Percentiles rank a stretch among this genome's conserved stretches.
phyloP scores from a whole-genome alignment of 2,888 invertebrate species.

The Pecten maximus region DNA sequence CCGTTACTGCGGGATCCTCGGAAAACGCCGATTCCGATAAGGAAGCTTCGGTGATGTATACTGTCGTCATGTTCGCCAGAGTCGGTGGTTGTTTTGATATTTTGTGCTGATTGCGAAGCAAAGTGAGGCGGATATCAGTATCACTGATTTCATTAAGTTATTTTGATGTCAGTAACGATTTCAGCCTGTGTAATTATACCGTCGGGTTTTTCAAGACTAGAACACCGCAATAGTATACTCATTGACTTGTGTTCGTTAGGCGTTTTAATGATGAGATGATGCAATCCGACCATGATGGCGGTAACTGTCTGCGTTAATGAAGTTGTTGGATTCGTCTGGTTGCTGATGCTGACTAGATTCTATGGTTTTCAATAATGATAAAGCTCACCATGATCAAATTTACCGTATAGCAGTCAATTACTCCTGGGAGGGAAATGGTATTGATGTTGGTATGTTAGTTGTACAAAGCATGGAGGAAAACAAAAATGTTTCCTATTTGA shows the following conservation, averaged over 20 bases:
- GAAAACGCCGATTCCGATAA: background rate
- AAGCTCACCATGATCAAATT: background rate
- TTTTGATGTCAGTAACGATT: background rate
- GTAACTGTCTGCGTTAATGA: background rate
- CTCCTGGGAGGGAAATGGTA: background rate
- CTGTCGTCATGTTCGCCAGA: background rate
- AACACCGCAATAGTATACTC: background rate
- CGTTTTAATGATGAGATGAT: background rate
- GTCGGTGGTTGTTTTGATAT: background rate
- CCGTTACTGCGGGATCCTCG: background rate
- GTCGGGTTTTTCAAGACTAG: background rate
- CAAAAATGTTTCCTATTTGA: background rate
- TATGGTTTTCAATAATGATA: background rate
- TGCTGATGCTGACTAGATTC: background rate
- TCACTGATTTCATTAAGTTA: conserved; percentile 7
- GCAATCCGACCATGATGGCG: background rate
- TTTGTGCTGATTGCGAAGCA: background rate
- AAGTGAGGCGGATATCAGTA: background rate
- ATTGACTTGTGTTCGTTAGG: background rate
- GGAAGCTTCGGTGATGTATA: background rate
- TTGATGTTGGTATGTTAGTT: background rate
- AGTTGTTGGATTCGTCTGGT: background rate
- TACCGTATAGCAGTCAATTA: background rate
- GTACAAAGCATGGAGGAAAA: background rate
- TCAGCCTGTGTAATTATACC: background rate